Evolutionary conservation across 2,113 vertebrate genomes (phyloP).

Genomic region (Silurus meridionalis): DNA sequence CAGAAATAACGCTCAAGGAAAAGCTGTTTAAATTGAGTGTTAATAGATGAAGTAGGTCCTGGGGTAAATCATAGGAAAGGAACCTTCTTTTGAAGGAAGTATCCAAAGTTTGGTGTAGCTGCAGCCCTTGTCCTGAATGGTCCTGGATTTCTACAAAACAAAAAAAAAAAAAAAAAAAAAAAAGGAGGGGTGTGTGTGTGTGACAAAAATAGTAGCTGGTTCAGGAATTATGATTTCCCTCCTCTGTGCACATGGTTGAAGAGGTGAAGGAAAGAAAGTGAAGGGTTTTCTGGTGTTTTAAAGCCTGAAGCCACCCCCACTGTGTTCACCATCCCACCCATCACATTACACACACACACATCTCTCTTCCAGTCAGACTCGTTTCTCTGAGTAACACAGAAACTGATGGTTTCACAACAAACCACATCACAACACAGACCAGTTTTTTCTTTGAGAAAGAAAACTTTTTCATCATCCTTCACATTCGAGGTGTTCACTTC

Average conservation of each 20-base stretch:
- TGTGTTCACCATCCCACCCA: background rate
- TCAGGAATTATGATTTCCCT: background rate
- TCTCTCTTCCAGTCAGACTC: background rate
- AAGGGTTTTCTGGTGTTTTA: background rate
- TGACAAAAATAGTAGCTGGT: background rate
- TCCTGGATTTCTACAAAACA: no score
- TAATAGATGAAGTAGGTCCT: no score
- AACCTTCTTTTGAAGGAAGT: background rate
- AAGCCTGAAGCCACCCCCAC: slow-evolving; percentile 20
- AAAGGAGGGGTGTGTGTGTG: background rate
- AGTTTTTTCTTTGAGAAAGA: no score
- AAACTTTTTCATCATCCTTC: no score
- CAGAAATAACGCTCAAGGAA: background rate
- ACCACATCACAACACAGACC: no score
- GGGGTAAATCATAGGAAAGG: background rate
- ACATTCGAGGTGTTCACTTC: no score
- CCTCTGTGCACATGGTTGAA: background rate
- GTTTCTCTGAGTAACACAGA: background rate
- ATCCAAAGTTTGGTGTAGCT: background rate
- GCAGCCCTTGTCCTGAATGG: background rate
- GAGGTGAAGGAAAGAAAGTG: background rate
- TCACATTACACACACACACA: no score
- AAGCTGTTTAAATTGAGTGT: background rate
- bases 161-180: no score
- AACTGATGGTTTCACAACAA: no score